phyloP scores from a whole-genome alignment of 2,888 invertebrate species.

The Chrysopilus asiliformis region DNA sequence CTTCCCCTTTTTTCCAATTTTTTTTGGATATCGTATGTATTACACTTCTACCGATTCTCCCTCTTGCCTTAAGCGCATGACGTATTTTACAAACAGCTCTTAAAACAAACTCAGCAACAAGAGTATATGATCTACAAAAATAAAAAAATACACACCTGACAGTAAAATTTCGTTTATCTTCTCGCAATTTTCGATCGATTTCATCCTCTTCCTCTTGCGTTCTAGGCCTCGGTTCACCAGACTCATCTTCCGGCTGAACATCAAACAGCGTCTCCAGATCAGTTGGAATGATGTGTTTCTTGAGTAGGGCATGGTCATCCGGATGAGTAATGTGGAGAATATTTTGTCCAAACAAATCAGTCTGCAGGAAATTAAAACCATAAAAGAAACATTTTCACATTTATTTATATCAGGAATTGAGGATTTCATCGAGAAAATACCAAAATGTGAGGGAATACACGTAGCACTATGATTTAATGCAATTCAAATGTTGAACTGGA shows the following conservation, averaged over 20 bases:
- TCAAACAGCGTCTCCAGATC: slow-evolving; percentile 34
- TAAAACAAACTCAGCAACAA: too few species aligned
- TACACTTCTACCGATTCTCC: too few species aligned
- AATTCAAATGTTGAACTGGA: too few species aligned
- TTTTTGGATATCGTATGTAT: too few species aligned
- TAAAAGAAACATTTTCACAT: too few species aligned
- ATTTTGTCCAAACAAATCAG: slow-evolving; percentile 70
- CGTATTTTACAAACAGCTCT: too few species aligned
- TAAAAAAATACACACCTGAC: slow-evolving; percentile 38
- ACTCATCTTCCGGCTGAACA: slow-evolving; percentile 36
- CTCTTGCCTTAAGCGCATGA: too few species aligned
- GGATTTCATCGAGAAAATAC: neutral
- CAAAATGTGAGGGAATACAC: too few species aligned
- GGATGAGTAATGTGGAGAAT: slow-evolving; percentile 68
- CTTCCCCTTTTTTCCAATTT: too few species aligned
- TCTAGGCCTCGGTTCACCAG: slow-evolving; percentile 41
- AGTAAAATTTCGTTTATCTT: slow-evolving; percentile 43
- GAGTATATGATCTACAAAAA: too few species aligned
- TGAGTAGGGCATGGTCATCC: slow-evolving; percentile 62
- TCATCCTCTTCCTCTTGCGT: slow-evolving; percentile 32
- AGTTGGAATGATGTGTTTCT: slow-evolving; percentile 47
- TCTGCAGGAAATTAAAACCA: slow-evolving; percentile 39
- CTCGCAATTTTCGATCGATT: slow-evolving; percentile 31
- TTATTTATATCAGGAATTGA: too few species aligned
- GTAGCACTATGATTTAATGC: too few species aligned